A percentile compares a stretch with the other conserved stretches of the same genome.
Conservation (phyloP, 2,113 vertebrate species). For the Lutjanus erythropterus region DNA sequence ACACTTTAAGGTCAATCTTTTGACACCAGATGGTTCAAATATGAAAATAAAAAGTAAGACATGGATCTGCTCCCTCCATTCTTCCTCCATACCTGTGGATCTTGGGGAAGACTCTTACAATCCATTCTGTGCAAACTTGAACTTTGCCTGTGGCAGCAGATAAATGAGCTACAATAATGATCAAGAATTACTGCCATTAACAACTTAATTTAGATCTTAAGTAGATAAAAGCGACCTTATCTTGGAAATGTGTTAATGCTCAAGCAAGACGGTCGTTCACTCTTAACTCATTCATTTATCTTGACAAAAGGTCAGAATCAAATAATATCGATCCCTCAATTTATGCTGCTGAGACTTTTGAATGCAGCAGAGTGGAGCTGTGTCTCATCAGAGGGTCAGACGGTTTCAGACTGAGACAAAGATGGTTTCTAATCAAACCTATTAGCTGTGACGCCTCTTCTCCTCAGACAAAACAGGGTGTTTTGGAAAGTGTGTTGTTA, state of each 20-base stretch:
- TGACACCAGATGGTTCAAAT: background rate
- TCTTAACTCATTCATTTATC: too few species aligned
- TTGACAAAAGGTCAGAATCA: background rate
- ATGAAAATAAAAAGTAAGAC: background rate
- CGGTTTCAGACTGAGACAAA: background rate
- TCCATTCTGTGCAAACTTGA: background rate
- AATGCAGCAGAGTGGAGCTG: background rate
- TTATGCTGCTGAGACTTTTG: background rate
- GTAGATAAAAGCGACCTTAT: background rate
- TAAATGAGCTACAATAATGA: background rate
- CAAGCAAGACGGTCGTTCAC: too few species aligned
- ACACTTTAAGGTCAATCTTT: too few species aligned
- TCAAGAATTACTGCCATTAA: background rate
- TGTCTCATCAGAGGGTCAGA: background rate
- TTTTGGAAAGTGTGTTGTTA: background rate
- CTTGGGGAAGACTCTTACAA: background rate
- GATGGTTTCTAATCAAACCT: background rate
- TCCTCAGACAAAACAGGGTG: background rate
- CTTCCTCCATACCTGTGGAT: too few species aligned
- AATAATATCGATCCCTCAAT: background rate
- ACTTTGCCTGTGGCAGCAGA: background rate
- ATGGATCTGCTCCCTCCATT: too few species aligned
- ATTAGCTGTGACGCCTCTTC: background rate
- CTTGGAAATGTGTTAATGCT: too few species aligned
- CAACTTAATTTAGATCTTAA: background rate